Evolutionary conservation across 2,888 invertebrate species (phyloP).

Genomic region (Apocheima hispidaria): DNA sequence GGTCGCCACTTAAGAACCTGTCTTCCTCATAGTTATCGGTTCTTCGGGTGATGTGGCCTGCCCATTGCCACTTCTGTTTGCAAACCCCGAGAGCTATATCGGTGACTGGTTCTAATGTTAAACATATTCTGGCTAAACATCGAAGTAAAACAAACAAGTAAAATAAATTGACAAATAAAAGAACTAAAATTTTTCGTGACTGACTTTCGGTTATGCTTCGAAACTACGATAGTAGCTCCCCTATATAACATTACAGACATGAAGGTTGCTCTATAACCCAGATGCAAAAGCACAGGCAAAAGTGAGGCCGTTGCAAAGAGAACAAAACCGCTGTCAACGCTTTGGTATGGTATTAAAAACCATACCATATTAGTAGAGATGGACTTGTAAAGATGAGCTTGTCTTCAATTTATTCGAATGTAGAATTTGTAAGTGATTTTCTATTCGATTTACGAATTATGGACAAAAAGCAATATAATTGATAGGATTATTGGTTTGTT

Average conservation of each 20-base stretch:
- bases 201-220: neutral
- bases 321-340: constrained; percentile 9
- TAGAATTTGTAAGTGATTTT: neutral
- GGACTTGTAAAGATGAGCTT: constrained; percentile 2
- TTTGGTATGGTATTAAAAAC: constrained; percentile 12
- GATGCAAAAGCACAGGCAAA: neutral
- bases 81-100: too few relatives aligned
- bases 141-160: neutral
- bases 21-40: too few relatives aligned
- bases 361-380: too few relatives aligned
- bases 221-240: neutral
- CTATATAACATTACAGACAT: neutral
- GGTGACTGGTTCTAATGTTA: too few relatives aligned
- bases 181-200: neutral
- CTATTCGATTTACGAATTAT: neutral
- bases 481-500: too few relatives aligned
- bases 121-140: neutral
- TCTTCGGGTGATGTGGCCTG: too few relatives aligned
- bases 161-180: neutral
- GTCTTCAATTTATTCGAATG: neutral
- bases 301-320: constrained; percentile 1
- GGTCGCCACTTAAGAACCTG: too few relatives aligned
- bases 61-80: too few relatives aligned
- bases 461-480: neutral
- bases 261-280: neutral